Evolutionary conservation across 2,888 invertebrate species (phyloP), one percentile per base, ranked within the genome.

Genomic region (Hypomecis atomaria): DNA sequence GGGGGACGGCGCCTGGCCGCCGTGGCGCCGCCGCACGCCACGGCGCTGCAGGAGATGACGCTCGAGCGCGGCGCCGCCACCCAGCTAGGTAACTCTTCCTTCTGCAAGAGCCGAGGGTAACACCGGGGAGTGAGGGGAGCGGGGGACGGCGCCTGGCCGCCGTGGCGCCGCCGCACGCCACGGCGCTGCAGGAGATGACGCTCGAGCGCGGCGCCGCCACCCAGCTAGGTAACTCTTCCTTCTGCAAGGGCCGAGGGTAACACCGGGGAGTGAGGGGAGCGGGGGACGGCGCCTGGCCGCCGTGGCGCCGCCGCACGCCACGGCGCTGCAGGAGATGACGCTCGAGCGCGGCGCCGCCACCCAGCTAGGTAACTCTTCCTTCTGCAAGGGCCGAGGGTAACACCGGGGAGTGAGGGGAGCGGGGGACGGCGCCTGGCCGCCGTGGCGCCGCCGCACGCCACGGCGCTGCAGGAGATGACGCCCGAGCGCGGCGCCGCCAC

Each of bases 51-150:
- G 36, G 98, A 98, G 86, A 91, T 97, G 75, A 95, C 96, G 59
- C 93, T 98, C 66, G 95, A 96, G 77, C 94, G 98, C 23, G 98
- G 97, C 81, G 94, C 95, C 56, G 94, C 96, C 75, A 96, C 97
- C 10, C 98, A 98, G 82, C 94, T 98, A 53, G 93, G 93, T 91
- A 71, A 40, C 8, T 33, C 23, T 38, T 38, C 38, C 38, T 38
- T 38, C 38, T 38, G 9, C 9, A 1, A 23, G 23, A 3, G 23
- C 23, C 23, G 23, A 23, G 23, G 23, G 23, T 23, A 23, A 23
- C 23, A 23, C 23, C 23, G 23, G n/a, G n/a, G n/a, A n/a, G 93
- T 98, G 67, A 95, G 96, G 76, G 95, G 96, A 81, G 94, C 94
- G 67, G 96, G 96, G 95, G 96, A 71, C 73, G 97, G 10, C 94